Evolutionary conservation across 2,113 vertebrate genomes (phyloP), one percentile per base, ranked within the genome.

Genomic region (Tetrax tetrax): DNA sequence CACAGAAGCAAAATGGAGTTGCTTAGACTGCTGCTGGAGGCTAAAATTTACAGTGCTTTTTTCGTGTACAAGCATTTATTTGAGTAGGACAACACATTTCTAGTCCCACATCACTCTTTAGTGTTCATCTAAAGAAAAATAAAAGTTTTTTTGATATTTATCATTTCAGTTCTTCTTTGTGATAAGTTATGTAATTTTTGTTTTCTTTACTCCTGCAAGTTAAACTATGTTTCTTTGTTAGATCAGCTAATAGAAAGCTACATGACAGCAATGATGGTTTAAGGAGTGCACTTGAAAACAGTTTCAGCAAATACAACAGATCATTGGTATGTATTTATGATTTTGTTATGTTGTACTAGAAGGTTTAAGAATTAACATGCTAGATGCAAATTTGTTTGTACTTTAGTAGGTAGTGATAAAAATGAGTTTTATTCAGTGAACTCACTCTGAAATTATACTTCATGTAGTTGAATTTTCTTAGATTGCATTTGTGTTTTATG

Each of bases 241-340:
- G 99, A 69, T 98, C 98, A 93, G 98, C 99, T 79, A 99, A 99
- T 83, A 97, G 98, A 95, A 99, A 99, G 88, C 97, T 99, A 23
- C 98, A 99, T 80, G 99, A 99, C 97, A 99, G 98, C 95, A 99
- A 99, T 2, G 99, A 99, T 60, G 98, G 98, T 41, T 97, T 99
- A 41, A 97, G 99, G 70, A 98, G 74, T 53, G 96, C 98, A 24
- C 98, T 99, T 68, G 99, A 99, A 95, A 99, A 96, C 96, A 99
- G 97, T 83, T 98, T 98, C 66, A 99, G 97, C 97, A 98, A 98
- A 86, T 97, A 97, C 96, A 98, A 98, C 94, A 98, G 96, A 91
- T 98, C 98, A 65, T 56, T 98, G 98, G 98, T 99, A 98, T 27
- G 98, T 90, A 37, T 74, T 76, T 70, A 7, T 60, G 33, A 24